Evolutionary conservation across 2,888 invertebrate species (phyloP).

Genomic region (Chydorus sphaericus): DNA sequence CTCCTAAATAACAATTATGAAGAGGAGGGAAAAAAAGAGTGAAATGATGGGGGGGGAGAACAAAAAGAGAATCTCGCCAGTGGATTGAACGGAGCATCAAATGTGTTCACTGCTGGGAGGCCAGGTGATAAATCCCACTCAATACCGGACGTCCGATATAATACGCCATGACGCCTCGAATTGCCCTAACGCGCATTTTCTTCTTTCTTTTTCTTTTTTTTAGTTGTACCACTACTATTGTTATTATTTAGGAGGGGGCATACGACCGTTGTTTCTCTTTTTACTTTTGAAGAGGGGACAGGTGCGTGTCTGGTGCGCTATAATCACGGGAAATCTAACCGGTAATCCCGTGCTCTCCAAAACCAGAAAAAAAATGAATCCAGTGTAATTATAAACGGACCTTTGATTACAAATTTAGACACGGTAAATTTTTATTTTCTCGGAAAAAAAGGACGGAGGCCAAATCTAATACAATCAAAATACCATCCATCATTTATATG

Average conservation of each 20-base stretch:
- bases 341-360: not conserved
- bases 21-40: no score
- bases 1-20: constrained; percentile 3
- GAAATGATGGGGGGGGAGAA: not conserved
- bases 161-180: constrained; percentile 4
- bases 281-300: no score
- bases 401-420: no score
- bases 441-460: not conserved
- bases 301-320: not conserved
- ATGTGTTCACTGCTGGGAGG: not conserved
- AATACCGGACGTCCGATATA: constrained; percentile 6
- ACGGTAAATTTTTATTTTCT: no score
- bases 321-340: constrained; percentile 7
- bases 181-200: not conserved
- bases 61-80: not conserved
- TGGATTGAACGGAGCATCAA: not conserved
- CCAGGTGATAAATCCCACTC: constrained; percentile 7
- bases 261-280: no score
- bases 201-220: not conserved
- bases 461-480: not conserved
- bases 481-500: no score
- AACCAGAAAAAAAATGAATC: not conserved
- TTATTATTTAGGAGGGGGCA: no score
- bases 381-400: no score
- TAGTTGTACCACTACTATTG: not conserved